Base-by-base conservation (phyloP, 2,888 invertebrate genomes). In the Tachystola acroxantha region DNA sequence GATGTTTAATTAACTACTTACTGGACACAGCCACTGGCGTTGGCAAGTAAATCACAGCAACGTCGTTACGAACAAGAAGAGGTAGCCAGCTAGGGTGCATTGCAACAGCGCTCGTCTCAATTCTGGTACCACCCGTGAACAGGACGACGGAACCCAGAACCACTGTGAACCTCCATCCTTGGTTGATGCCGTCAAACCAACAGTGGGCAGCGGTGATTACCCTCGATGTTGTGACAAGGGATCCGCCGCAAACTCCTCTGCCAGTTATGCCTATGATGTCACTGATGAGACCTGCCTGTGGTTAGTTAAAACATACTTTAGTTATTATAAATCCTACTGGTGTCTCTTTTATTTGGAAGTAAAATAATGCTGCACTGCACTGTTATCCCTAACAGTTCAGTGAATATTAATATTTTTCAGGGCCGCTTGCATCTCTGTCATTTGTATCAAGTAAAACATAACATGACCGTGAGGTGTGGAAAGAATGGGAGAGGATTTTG, bases 121-220 rank as follows among this genome's bases (percentile, higher is more conserved):
- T 10, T 30, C 74, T 62, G 3, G 41, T 51, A 5, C 75, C 76
- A 1, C 70, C 76, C 16, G 36, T 39, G 22, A 67, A 75, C 9
- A 76, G 45, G 0, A 48, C 19, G 2, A 37, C 39, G 5, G 74
- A 63, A 7, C 71, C 77, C 1, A 77, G 62, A 0, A 75, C 63
- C 1, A 75, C 69, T 1, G 54, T 65, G 10, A 70, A 37, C 12
- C 50, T 48, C 61, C 64, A 68, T 1, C 55, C 75, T 30, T 70
- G 71, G 44, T 66, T 50, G 0, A 12, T 0, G n/a, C 78, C 78
- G 31, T 78, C 78, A 24, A 39, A 60, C 77, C 77, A 78, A 47
- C 77, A 78, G 42, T 77, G 77, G n/a, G 76, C 77, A 20, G 77
- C 77, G 0, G 75, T 75, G 7, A 68, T 16, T 1, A 73, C 49